Percentiles rank a stretch among this genome's conserved stretches.
These are phyloP conservation scores for Andrena dorsata DNA, from an alignment of 2,888 invertebrate genomes.

Conservation along the genomic window DNA sequence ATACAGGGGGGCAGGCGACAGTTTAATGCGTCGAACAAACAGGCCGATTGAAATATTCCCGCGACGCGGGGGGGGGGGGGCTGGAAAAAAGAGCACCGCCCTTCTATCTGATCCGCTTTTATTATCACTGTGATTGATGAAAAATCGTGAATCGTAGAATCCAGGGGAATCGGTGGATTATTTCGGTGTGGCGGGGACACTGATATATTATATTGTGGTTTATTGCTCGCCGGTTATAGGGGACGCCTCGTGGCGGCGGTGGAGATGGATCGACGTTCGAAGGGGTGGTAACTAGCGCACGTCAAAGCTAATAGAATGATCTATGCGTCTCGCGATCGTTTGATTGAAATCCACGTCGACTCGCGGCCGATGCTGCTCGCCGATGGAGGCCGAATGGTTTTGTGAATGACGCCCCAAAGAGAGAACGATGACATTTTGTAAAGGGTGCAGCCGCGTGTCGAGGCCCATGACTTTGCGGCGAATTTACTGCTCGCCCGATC, in stretches of 20 bases:
- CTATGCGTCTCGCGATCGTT: conserved; percentile 69
- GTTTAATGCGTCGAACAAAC: conserved; percentile 5
- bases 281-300: conserved; percentile 65
- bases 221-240: conserved; percentile 53
- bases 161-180: conserved; percentile 34
- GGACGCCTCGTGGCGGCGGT: conserved; percentile 14
- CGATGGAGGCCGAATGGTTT: conserved; percentile 40
- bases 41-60: conserved; percentile 19
- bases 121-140: conserved; percentile 58
- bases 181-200: conserved; percentile 61
- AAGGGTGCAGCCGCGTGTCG: conserved; percentile 22
- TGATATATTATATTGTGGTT: conserved; percentile 67
- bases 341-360: conserved; percentile 66
- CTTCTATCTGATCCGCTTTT: conserved; percentile 6
- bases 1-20: conserved; percentile 1
- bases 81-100: background rate
- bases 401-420: conserved; percentile 40
- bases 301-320: conserved; percentile 73
- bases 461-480: conserved; percentile 44
- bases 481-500: conserved; percentile 26
- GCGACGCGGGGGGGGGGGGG: too few species aligned
- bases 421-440: conserved; percentile 53
- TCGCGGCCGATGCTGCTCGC: conserved; percentile 11
- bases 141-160: conserved; percentile 58
- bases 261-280: conserved; percentile 62